Evolutionary conservation across 2,797 vertebrate genomes (phyloP).

Genomic region (Hypotaenidia okinawae): DNA sequence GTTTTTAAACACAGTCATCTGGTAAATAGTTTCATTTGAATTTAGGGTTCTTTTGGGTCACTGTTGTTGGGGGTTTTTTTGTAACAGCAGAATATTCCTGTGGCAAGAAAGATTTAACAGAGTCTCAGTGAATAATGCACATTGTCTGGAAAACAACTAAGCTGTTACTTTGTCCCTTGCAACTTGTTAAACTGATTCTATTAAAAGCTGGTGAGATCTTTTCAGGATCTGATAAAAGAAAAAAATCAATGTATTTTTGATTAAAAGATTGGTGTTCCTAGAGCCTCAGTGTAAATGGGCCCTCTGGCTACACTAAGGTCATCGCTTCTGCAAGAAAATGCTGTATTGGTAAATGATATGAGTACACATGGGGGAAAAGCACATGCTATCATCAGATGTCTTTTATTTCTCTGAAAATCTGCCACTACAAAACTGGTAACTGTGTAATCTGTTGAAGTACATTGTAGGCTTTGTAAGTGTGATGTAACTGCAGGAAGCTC

Average conservation of each 20-base stretch:
- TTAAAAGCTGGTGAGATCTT: constrained; percentile 2
- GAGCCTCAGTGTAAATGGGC: neutral
- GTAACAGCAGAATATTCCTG: neutral
- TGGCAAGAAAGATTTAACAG: neutral
- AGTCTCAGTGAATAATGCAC: neutral
- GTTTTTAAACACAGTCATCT: neutral
- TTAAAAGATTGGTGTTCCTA: neutral
- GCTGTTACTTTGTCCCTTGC: neutral
- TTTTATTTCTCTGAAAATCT: neutral
- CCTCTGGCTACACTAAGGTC: neutral
- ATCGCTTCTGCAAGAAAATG: neutral
- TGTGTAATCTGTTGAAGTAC: neutral
- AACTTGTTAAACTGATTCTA: constrained; percentile 4
- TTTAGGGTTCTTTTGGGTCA: accelerated
- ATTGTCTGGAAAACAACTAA: neutral
- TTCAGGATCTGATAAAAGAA: neutral
- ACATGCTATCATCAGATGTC: neutral
- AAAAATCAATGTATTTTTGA: constrained; percentile 33
- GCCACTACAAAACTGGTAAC: neutral
- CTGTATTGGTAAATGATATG: neutral
- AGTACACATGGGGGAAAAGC: neutral
- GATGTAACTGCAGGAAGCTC: neutral
- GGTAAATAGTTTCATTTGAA: neutral
- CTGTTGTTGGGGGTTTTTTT: neutral
- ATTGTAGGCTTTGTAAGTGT: neutral